Conservation (phyloP, 2,888 invertebrate species). For the Conomelus anceps region DNA sequence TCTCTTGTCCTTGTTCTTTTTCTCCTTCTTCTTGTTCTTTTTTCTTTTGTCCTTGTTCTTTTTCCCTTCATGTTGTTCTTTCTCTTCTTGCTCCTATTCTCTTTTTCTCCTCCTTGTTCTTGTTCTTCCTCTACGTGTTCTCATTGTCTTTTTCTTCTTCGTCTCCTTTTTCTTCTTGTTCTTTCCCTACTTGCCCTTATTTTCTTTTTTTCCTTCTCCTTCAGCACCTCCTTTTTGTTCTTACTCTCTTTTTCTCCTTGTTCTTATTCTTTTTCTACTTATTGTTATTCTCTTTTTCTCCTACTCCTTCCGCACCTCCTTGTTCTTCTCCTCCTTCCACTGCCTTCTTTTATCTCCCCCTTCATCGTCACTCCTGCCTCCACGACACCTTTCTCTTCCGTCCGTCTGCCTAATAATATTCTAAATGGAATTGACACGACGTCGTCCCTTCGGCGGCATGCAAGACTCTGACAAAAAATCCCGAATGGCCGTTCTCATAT, state of each 20-base stretch:
- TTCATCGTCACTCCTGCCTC: not conserved
- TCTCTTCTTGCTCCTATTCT: not conserved
- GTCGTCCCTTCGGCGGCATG: not conserved
- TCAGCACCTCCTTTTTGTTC: no score
- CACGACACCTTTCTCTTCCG: not conserved
- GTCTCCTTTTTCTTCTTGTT: not conserved
- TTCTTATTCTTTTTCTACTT: no score
- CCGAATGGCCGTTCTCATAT: not conserved
- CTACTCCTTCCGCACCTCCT: no score
- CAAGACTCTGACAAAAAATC: not conserved
- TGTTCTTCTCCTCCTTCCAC: not conserved
- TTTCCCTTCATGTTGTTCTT: not conserved
- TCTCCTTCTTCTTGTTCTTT: not conserved
- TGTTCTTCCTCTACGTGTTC: no score
- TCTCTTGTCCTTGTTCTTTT: not conserved
- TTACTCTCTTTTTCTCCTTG: no score
- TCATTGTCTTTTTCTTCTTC: no score
- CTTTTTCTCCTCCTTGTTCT: no score
- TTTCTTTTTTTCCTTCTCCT: no score
- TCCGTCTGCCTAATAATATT: not conserved
- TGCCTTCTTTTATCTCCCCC: not conserved
- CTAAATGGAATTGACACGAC: not conserved
- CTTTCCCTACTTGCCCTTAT: no score
- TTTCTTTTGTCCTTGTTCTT: not conserved
- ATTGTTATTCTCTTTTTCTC: no score